phyloP scores from a whole-genome alignment of 2,888 invertebrate genomes.

The Acrobasis suavella region DNA sequence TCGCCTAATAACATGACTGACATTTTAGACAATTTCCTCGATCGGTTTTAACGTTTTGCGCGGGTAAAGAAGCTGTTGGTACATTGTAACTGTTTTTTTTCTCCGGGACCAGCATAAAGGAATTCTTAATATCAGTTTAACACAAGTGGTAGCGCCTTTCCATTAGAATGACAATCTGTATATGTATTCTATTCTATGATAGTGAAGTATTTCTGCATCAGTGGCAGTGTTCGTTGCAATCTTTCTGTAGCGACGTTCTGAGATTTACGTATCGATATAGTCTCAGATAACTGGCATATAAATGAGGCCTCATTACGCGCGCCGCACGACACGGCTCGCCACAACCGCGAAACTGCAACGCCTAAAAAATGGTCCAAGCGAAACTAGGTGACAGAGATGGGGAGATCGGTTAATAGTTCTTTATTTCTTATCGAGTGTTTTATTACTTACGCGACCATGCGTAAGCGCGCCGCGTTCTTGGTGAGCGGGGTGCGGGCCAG shows the following conservation, averaged over 20 bases:
- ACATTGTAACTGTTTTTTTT: too few relatives aligned
- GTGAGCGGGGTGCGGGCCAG: too few relatives aligned
- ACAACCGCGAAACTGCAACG: constrained; percentile 18
- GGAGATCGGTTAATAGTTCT: background rate
- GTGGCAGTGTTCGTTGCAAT: constrained; percentile 2
- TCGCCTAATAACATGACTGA: too few relatives aligned
- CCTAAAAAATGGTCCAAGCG: constrained; percentile 11
- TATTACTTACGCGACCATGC: too few relatives aligned
- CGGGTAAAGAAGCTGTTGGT: too few relatives aligned
- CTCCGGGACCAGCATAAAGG: too few relatives aligned
- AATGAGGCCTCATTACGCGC: constrained; percentile 16
- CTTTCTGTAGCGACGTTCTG: constrained; percentile 4
- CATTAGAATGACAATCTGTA: background rate
- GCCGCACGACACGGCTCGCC: constrained; percentile 21
- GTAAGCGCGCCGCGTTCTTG: too few relatives aligned
- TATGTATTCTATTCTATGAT: background rate
- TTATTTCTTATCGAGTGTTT: too few relatives aligned
- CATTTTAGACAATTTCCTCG: too few relatives aligned
- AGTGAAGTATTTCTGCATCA: background rate
- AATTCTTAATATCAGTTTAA: too few relatives aligned
- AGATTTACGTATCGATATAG: constrained; percentile 18
- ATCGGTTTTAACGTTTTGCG: too few relatives aligned
- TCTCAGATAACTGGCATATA: constrained; percentile 18
- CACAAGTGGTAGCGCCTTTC: too few relatives aligned
- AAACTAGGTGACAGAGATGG: background rate